Conservation (phyloP, 2,113 vertebrate species). For the Ageneiosus marmoratus region DNA sequence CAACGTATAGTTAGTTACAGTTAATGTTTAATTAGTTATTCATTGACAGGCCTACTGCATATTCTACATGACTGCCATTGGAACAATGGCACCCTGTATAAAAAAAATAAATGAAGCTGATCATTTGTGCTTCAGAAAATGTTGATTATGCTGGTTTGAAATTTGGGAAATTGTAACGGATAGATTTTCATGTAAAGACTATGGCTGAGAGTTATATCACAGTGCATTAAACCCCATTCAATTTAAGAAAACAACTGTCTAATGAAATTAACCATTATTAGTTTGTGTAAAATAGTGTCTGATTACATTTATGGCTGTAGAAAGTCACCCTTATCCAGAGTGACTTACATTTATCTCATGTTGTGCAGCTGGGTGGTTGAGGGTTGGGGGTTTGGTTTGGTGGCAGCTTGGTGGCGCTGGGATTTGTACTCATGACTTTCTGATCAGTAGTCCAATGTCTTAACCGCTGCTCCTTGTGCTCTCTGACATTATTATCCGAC, state of each 20-base stretch:
- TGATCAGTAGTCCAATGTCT: no score
- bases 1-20: neutral
- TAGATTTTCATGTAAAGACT: neutral
- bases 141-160: neutral
- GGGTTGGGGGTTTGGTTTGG: no score
- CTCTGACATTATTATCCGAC: no score
- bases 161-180: neutral
- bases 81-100: neutral
- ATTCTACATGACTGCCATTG: neutral
- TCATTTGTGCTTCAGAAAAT: neutral
- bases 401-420: no score
- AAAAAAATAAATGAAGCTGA: neutral
- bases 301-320: no score
- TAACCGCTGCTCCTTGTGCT: no score
- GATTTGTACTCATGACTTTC: no score
- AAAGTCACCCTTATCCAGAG: no score
- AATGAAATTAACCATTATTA: neutral
- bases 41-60: neutral
- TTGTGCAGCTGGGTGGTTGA: no score
- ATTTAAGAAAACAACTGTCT: neutral
- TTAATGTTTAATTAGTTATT: neutral
- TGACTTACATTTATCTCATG: no score
- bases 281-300: no score
- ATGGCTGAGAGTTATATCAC: neutral
- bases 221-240: neutral